Conservation (phyloP, 2,888 invertebrate genomes). For the Acronicta leporina region DNA sequence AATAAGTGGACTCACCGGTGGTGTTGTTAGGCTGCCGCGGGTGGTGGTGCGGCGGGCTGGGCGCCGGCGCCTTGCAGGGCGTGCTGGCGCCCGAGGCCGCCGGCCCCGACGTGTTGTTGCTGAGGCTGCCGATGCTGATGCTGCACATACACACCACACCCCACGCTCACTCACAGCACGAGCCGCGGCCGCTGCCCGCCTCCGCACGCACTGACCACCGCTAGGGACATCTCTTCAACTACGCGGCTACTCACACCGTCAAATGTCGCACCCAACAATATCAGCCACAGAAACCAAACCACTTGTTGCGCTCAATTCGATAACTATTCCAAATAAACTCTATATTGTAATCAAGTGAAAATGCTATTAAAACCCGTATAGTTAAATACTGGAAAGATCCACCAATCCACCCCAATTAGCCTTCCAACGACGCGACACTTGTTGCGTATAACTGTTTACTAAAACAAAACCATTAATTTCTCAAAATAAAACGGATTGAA, state of each 20-base stretch:
- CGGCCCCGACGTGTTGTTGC: conserved; percentile 67
- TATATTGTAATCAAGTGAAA: not conserved
- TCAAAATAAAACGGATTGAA: conserved; percentile 3
- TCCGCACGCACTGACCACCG: not conserved
- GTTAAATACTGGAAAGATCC: not conserved
- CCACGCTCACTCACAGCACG: not conserved
- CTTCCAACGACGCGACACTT: conserved; percentile 26
- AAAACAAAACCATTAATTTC: conserved; percentile 4
- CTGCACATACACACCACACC: conserved; percentile 61
- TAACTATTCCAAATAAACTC: not conserved
- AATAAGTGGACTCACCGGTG: conserved; percentile 61
- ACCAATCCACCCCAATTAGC: not conserved
- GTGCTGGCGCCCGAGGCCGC: conserved; percentile 77
- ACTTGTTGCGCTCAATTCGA: conserved; percentile 24
- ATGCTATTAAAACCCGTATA: not conserved
- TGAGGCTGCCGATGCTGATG: conserved; percentile 82
- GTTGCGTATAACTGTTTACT: conserved; percentile 31
- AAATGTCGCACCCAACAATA: not conserved
- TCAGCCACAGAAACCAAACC: conserved; percentile 2
- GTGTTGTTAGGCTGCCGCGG: conserved; percentile 61
- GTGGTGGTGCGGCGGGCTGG: conserved; percentile 68
- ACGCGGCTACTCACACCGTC: conserved; percentile 4
- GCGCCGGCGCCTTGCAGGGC: conserved; percentile 76
- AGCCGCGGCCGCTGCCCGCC: conserved; percentile 4
- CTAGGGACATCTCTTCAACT: conserved; percentile 26